Base-by-base conservation (phyloP, 1,140 invertebrate species). In the Aricia agestis region DNA sequence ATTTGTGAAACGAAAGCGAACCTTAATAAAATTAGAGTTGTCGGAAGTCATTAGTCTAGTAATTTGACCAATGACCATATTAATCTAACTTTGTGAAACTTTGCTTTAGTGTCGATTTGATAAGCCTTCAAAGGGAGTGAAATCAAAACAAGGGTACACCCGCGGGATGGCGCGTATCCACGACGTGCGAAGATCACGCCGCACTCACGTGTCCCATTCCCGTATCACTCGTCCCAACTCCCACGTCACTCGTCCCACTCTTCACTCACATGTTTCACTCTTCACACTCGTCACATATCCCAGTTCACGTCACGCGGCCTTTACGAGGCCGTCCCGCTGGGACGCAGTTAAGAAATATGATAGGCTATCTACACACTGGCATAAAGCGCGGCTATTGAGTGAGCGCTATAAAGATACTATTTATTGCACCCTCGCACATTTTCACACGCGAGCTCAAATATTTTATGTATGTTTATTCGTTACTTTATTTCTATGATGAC, bases 341-440 rank as follows among this genome's bases (percentile, higher is more conserved):
- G 72, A 67, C 75, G 69, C 75, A 63, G 68, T 76, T 74, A 72
- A 68, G 42, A 74, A 76, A 76, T 74, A 79, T 79, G 74, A 77
- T 79, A 69, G 45, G 71, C 76, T 73, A 78, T 78, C 75, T 61
- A 58, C 72, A 72, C 68, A 72, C 69, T 68, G 70, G 66, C 74
- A 72, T 77, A 72, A 77, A 79, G 74, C 67, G 32, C 18, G 57
- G 75, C 71, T 77, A 77, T 77, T 75, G 75, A 79, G 69, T 73
- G 73, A 74, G 73, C 72, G 72, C 76, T 72, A 74, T 79, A 79
- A 79, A 79, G 77, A 79, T 77, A 75, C 68, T 71, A 69, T 52
- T 74, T 68, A 71, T 70, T 72, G 71, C 59, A 58, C 41, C 31
- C 68, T 42, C 59, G 17, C 42, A 52, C 45, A 52, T 52, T 52